Conservation (phyloP, 2,888 invertebrate species). For the Meiosimyza decipiens region DNA sequence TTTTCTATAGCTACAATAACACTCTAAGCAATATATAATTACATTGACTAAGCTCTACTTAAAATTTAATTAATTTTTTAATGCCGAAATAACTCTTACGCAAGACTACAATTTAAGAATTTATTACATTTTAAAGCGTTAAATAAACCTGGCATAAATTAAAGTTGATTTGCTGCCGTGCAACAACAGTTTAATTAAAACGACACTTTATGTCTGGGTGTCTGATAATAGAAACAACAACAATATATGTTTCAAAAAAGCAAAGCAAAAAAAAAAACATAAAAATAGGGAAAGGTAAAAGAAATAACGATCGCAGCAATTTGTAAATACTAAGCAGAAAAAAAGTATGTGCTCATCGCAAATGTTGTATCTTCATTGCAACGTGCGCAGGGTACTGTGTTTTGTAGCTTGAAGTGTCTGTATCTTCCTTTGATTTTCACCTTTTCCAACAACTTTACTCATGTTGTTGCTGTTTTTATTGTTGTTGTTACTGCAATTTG, state of each 20-base stretch:
- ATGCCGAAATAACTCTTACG: no score
- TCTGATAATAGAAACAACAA: not conserved
- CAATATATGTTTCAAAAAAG: not conserved
- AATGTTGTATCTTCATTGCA: conserved; percentile 14
- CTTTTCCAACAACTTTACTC: conserved; percentile 1
- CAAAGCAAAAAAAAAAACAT: not conserved
- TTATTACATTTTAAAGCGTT: not conserved
- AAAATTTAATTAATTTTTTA: no score
- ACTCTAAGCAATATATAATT: no score
- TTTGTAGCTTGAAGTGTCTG: not conserved
- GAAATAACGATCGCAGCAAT: not conserved
- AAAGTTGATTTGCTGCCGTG: not conserved
- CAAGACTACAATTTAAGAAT: not conserved
- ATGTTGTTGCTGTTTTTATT: not conserved
- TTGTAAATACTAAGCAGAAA: not conserved
- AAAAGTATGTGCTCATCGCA: not conserved
- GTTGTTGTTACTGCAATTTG: conserved; percentile 23
- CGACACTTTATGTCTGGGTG: not conserved
- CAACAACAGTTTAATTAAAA: conserved; percentile 4
- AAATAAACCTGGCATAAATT: not conserved
- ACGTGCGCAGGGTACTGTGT: not conserved
- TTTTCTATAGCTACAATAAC: no score
- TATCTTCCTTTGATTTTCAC: not conserved
- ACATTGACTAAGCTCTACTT: no score
- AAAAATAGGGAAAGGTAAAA: not conserved